Base-by-base conservation (phyloP, 2,888 invertebrate genomes). In the Cacoxenus indagator region DNA sequence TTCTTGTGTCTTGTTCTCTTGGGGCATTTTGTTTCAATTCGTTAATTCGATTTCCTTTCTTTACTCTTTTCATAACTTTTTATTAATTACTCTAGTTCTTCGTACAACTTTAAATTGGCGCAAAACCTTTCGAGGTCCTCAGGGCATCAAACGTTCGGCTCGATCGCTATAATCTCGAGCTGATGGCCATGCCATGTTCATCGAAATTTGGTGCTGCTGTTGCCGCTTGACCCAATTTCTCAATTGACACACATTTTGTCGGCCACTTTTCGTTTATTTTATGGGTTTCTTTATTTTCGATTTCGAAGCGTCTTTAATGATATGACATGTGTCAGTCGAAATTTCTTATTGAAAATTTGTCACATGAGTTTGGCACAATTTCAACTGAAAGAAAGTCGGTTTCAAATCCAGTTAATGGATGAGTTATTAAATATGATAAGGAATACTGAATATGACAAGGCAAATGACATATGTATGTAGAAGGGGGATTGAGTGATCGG, bases 71-170 rank as follows among this genome's bases (percentile, higher is more conserved):
- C 9, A 51, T 22, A 11, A 11, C 51, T 19, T 37, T 37, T 37
- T 11, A 51, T 51, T 51, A 51, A 51, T 51, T 51, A 51, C 51
- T 51, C 22, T 19, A 51, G 22, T 51, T 51, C 22, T 51, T 61
- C 8, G 17, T 14, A 37, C 59, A 29, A 57, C 17, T 37, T 61
- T 61, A 19, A 61, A 37, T 29, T 27, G 22, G 29, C 59, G 59
- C 59, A 59, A 37, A 59, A 37, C 31, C 37, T 37, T 11, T 37
- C 14, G 8, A 14, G 8, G 37, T 37, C 37, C 37, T 37, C 37
- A 14, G 14, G 37, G 37, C 37, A 37, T 37, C 9, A 37, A 37
- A 37, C 14, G 8, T 37, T 37, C 37, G 37, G 14, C 37, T 9
- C 22, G 51, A 22, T 22, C 11, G 22, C 22, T 22, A 51, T 51